Percentiles rank a stretch among this genome's conserved stretches.
Evolutionary conservation across 2,888 invertebrate species (phyloP).

Genomic region (Meiosimyza decipiens): DNA sequence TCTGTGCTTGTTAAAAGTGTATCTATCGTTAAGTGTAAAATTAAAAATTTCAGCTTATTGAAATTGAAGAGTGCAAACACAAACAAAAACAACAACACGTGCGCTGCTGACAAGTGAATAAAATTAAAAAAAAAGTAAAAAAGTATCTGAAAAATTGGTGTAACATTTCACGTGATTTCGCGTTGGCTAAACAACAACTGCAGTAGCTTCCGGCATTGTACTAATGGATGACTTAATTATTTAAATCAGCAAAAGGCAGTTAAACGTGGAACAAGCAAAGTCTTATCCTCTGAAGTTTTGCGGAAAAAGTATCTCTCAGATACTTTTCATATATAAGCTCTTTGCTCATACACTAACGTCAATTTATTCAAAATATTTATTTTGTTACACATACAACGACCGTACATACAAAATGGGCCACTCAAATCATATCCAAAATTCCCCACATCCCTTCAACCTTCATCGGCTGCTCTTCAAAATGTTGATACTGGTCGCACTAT

Average conservation of each 20-base stretch:
- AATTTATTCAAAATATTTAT: not conserved
- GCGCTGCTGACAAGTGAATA: not conserved
- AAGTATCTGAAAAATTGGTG: not conserved
- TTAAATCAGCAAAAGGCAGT: not conserved
- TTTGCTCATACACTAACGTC: too few relatives aligned
- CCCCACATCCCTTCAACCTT: not conserved
- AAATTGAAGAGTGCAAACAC: not conserved
- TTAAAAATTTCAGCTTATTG: not conserved
- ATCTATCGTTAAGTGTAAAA: not conserved
- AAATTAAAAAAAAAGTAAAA: not conserved
- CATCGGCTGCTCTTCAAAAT: conserved; percentile 5
- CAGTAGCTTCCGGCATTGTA: not conserved
- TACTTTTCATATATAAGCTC: too few relatives aligned
- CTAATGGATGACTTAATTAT: conserved; percentile 12
- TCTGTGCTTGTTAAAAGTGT: too few relatives aligned
- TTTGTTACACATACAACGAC: not conserved
- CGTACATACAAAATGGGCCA: conserved; percentile 8
- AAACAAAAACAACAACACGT: not conserved
- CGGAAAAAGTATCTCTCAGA: too few relatives aligned
- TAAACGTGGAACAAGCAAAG: not conserved
- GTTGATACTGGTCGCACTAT: conserved; percentile 4
- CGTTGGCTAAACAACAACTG: not conserved
- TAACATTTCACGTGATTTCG: conserved; percentile 9
- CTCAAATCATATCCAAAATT: too few relatives aligned
- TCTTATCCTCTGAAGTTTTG: not conserved